These are phyloP conservation scores for Tridacna gigas DNA, from an alignment of 2,888 invertebrate genomes.

Conservation along the genomic window DNA sequence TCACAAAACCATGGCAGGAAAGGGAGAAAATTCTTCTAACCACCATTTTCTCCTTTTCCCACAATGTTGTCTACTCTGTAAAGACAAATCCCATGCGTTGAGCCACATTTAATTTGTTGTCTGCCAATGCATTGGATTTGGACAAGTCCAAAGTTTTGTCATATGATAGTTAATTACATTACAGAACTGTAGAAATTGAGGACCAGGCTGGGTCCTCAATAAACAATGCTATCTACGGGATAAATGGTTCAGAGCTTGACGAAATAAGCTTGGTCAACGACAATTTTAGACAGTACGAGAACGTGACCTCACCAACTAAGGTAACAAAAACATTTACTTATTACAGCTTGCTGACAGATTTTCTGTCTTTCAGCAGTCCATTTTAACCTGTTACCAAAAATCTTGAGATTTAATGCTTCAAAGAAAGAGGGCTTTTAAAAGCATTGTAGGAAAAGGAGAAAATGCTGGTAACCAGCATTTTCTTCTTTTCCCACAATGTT, in stretches of 20 bases:
- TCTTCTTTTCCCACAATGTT: no score
- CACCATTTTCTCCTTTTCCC: neutral
- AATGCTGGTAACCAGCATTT: no score
- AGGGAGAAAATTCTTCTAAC: neutral
- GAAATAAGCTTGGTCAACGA: slow-evolving; percentile 18
- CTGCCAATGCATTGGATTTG: neutral
- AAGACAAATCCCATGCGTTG: neutral
- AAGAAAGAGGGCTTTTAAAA: no score
- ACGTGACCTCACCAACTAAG: slow-evolving; percentile 8
- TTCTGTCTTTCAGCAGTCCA: no score
- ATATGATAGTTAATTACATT: neutral
- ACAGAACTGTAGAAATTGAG: neutral
- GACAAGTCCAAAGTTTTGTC: no score
- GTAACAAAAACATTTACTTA: neutral
- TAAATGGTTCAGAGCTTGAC: slow-evolving; percentile 16
- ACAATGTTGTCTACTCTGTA: neutral
- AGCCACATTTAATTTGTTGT: neutral
- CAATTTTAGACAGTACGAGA: slow-evolving; percentile 15
- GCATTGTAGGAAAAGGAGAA: no score
- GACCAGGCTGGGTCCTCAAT: slow-evolving; percentile 10
- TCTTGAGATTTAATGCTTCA: no score
- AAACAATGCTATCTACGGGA: slow-evolving; percentile 32
- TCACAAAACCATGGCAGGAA: neutral
- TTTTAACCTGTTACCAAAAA: no score
- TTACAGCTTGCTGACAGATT: no score